Conservation (phyloP, 2,888 invertebrate species). For the Eurytoma californica region DNA sequence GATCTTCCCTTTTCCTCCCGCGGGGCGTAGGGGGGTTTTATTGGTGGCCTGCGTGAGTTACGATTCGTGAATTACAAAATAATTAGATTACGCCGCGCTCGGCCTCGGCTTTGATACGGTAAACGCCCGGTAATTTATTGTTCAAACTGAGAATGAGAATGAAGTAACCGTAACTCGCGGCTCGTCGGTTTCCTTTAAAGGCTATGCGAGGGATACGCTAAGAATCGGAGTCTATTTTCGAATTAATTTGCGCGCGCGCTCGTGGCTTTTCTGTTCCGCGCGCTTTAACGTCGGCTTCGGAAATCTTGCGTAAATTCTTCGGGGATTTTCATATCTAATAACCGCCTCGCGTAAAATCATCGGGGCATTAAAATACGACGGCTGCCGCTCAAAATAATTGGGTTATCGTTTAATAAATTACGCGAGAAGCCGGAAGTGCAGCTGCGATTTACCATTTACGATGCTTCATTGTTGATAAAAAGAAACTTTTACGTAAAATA, state of each 20-base stretch:
- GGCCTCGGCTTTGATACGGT: conserved; percentile 12
- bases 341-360: conserved; percentile 13
- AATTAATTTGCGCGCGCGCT: conserved; percentile 24
- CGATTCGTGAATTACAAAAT: conserved; percentile 36
- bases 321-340: conserved; percentile 27
- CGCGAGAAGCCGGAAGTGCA: not conserved
- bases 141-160: not conserved
- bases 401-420: conserved; percentile 38
- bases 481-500: too few relatives aligned
- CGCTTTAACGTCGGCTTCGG: not conserved
- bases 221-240: conserved; percentile 6
- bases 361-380: conserved; percentile 10
- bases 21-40: too few relatives aligned
- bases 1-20: too few relatives aligned
- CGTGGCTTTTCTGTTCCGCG: conserved; percentile 1
- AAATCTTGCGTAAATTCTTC: not conserved
- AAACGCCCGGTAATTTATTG: conserved; percentile 21
- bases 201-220: not conserved
- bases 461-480: too few relatives aligned
- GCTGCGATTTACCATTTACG: too few relatives aligned
- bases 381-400: conserved; percentile 32
- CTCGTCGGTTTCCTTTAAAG: conserved; percentile 2
- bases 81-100: conserved; percentile 43
- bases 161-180: conserved; percentile 10
- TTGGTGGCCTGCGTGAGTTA: conserved; percentile 49